phyloP scores from a whole-genome alignment of 2,888 invertebrate genomes.

The Pheosia tremula region DNA sequence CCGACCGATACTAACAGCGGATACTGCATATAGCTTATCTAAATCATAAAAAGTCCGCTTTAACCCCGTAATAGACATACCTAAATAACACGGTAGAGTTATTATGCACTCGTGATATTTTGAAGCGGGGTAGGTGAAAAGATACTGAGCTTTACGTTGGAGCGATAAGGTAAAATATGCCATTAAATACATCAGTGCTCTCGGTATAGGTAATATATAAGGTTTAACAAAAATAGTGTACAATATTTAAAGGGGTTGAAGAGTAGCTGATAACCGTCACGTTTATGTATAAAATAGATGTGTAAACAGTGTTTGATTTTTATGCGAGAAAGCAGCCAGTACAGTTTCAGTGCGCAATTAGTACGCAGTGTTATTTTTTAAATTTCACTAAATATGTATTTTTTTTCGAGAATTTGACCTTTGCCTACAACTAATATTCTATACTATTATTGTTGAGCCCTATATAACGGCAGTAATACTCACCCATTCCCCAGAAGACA shows the following conservation, averaged over 20 bases:
- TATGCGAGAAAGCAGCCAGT: too few relatives aligned
- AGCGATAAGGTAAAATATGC: background rate
- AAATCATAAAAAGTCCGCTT: background rate
- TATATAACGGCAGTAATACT: conserved; percentile 39
- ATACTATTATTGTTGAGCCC: too few relatives aligned
- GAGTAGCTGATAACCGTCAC: too few relatives aligned
- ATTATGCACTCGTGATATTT: background rate
- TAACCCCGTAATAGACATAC: background rate
- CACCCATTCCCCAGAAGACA: conserved; percentile 79
- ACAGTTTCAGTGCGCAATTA: too few relatives aligned
- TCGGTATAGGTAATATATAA: background rate
- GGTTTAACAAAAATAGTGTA: too few relatives aligned
- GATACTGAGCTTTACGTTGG: background rate
- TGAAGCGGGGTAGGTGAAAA: background rate
- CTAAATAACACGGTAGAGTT: background rate
- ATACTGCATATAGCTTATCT: background rate
- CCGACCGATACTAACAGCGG: background rate
- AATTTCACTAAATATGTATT: too few relatives aligned
- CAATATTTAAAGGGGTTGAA: too few relatives aligned
- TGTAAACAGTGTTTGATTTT: too few relatives aligned
- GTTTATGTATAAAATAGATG: too few relatives aligned
- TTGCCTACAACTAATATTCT: too few relatives aligned
- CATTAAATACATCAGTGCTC: background rate
- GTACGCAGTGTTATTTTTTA: too few relatives aligned
- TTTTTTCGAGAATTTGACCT: too few relatives aligned